Conservation (phyloP, 2,113 vertebrate species). For the Malurus melanocephalus region DNA sequence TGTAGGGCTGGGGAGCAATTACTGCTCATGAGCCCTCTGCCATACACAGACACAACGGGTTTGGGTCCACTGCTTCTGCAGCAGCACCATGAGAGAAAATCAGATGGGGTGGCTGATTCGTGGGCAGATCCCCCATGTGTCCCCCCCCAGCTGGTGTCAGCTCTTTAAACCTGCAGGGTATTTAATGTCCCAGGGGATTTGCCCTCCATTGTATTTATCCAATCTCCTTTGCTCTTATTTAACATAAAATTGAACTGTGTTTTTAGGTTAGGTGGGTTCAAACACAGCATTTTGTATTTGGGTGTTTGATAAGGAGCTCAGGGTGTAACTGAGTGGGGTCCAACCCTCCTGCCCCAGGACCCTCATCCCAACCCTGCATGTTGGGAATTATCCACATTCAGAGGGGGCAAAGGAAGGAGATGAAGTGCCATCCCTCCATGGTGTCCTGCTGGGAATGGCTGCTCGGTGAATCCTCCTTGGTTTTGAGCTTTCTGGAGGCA, state of each 20-base stretch:
- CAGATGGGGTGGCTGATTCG: too few relatives aligned
- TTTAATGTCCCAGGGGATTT: neutral
- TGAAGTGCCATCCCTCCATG: accelerated
- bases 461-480: accelerated
- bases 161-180: neutral
- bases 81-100: too few relatives aligned
- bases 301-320: neutral
- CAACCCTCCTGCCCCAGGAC: accelerated
- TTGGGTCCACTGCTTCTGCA: too few relatives aligned
- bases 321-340: neutral
- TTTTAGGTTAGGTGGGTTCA: neutral
- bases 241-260: neutral
- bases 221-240: neutral
- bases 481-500: neutral
- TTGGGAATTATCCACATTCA: accelerated
- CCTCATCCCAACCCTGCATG: accelerated
- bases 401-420: accelerated
- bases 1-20: too few relatives aligned
- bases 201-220: accelerated
- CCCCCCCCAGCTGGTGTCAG: neutral
- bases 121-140: too few relatives aligned
- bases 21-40: too few relatives aligned
- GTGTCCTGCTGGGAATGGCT: neutral
- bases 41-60: too few relatives aligned
- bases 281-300: neutral